Evolutionary conservation across 2,888 invertebrate species (phyloP).

Genomic region (Lysandra coridon): DNA sequence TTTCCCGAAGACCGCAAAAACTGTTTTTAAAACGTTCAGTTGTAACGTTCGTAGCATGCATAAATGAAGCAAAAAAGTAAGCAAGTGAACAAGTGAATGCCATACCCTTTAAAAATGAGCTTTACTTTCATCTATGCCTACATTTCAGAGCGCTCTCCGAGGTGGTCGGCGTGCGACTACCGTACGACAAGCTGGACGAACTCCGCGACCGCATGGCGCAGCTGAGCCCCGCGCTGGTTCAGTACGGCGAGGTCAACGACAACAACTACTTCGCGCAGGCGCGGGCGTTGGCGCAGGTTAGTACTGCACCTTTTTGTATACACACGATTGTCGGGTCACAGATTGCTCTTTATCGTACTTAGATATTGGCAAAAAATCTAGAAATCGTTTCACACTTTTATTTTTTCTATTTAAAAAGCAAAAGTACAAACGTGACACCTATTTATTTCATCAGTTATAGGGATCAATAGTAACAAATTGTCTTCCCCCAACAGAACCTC

Average conservation of each 20-base stretch:
- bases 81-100: too few relatives aligned
- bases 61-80: too few relatives aligned
- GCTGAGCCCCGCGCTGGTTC: conserved; percentile 93
- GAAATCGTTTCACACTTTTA: too few relatives aligned
- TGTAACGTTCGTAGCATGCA: too few relatives aligned
- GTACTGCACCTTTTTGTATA: background rate
- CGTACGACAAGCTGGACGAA: conserved; percentile 93
- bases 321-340: background rate
- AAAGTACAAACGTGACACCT: too few relatives aligned
- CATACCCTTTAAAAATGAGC: too few relatives aligned
- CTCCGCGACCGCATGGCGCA: conserved; percentile 90
- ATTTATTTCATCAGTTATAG: too few relatives aligned
- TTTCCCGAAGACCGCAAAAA: too few relatives aligned
- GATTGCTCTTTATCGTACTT: background rate
- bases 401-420: too few relatives aligned
- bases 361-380: background rate
- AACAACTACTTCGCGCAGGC: conserved; percentile 93
- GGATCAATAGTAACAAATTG: background rate
- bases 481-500: conserved; percentile 52
- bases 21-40: too few relatives aligned
- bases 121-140: background rate
- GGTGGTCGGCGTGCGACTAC: conserved; percentile 85
- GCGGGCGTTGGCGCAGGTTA: conserved; percentile 82
- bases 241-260: conserved; percentile 90
- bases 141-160: conserved; percentile 92